phyloP scores from a whole-genome alignment of 2,113 vertebrate genomes.

The Hemiscyllium ocellatum region DNA sequence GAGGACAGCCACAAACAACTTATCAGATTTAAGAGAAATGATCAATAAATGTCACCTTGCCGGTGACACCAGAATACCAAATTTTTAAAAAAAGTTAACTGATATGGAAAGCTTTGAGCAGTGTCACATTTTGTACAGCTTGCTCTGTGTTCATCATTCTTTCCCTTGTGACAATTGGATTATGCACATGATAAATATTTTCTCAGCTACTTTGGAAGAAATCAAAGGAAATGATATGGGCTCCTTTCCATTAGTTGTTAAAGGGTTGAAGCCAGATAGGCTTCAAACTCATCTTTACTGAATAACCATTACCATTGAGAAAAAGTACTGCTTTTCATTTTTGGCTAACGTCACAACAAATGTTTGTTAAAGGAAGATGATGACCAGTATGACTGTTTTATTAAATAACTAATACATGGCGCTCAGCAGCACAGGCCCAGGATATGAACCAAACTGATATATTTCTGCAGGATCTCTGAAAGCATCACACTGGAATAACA shows the following conservation, averaged over 20 bases:
- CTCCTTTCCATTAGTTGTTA: neutral
- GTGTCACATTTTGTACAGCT: neutral
- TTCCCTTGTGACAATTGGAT: neutral
- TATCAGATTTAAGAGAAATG: neutral
- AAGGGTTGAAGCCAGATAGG: neutral
- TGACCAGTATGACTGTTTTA: no score
- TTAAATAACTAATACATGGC: neutral
- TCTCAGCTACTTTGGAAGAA: neutral
- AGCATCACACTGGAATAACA: neutral
- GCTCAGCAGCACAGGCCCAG: neutral
- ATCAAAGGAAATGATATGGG: neutral
- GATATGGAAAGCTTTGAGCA: neutral
- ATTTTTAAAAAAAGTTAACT: neutral
- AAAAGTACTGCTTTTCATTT: no score
- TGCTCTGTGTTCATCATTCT: neutral
- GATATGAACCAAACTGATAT: neutral
- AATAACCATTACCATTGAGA: neutral
- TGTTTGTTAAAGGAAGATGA: neutral
- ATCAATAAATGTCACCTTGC: neutral
- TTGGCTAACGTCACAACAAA: neutral
- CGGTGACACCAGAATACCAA: neutral
- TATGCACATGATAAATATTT: neutral
- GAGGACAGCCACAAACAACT: neutral
- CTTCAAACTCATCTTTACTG: neutral
- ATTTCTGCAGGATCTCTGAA: neutral